Base-by-base conservation (phyloP, 2,797 vertebrate genomes). In the Lerista edwardsae region DNA sequence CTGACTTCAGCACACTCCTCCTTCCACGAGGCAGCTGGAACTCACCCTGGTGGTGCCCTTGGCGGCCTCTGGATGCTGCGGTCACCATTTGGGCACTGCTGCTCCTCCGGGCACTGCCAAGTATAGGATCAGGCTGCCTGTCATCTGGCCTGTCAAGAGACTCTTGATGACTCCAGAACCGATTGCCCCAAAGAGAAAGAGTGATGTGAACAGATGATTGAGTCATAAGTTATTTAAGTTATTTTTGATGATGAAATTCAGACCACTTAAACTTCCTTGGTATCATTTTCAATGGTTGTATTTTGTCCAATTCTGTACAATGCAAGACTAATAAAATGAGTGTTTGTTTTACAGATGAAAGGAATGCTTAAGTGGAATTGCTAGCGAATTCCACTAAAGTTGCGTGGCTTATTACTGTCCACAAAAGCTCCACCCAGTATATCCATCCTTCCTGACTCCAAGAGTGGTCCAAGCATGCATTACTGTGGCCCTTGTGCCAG, bases 321-420 rank as follows among this genome's bases (percentile, higher is more conserved):
- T 2, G 44, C 69, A 1, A 79, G 62, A 2, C 62, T 57, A 79
- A 79, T 62, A 55, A 83, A 80, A 25, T 12, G 86, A 83, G 80
- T 79, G 10, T 29, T 7, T 88, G 65, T 39, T 88, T 2, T 59
- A 31, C 51, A 39, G 12, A 85, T 73, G 84, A 69, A 85, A n/a
- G n/a, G n/a, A n/a, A 61, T 47, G 1, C 25, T 90, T 89, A 59
- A 67, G 84, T 84, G 79, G 47, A 41, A 51, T 51, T 75, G n/a
- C 72, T 55, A 75, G 69, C n/a, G 19, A 74, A 68, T 79, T 87
- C n/a, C n/a, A 4, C 41, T 79, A 83, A 61, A 61, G 51, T 75
- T 79, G 39, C 23, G 59, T 79, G 62, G 39, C 71, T 75, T 69
- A 7, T 31, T 75, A 83, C 36, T 74, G 39, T 15, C 51, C 69